These are phyloP conservation scores for Neogale vison DNA, from an alignment of 2,113 vertebrate genomes.

Conservation along the genomic window DNA sequence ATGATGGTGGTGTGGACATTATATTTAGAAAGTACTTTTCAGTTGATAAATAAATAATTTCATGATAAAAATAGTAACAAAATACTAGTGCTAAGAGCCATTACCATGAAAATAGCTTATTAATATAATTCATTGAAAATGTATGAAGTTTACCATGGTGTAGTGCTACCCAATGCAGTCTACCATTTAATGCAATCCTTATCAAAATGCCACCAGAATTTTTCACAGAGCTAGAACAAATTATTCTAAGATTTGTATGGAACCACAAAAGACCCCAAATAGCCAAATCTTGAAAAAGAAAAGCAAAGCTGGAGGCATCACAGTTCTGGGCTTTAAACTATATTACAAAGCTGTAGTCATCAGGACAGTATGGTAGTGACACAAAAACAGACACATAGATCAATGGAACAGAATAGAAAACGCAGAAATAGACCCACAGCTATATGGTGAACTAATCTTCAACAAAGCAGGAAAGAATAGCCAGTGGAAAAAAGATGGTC, in stretches of 20 bases:
- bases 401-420: no score
- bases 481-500: no score
- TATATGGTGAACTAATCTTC: no score
- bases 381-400: no score
- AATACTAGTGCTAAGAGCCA: background rate
- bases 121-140: slow-evolving; percentile 36
- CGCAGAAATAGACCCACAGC: no score
- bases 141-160: background rate
- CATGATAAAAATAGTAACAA: slow-evolving; percentile 47
- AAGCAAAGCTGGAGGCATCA: background rate
- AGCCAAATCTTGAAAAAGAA: background rate
- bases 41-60: slow-evolving; percentile 55
- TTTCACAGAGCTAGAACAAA: background rate
- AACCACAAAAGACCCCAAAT: background rate
- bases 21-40: slow-evolving; percentile 56
- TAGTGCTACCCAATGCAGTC: background rate
- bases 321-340: background rate
- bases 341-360: background rate
- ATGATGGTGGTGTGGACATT: background rate
- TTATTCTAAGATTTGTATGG: background rate
- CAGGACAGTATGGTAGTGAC: background rate
- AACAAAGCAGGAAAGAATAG: no score
- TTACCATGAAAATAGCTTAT: slow-evolving; percentile 11
- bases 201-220: background rate
- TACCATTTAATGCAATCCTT: background rate